Evolutionary conservation across 2,797 vertebrate genomes (phyloP).

Genomic region (Rhynchonycteris naso): DNA sequence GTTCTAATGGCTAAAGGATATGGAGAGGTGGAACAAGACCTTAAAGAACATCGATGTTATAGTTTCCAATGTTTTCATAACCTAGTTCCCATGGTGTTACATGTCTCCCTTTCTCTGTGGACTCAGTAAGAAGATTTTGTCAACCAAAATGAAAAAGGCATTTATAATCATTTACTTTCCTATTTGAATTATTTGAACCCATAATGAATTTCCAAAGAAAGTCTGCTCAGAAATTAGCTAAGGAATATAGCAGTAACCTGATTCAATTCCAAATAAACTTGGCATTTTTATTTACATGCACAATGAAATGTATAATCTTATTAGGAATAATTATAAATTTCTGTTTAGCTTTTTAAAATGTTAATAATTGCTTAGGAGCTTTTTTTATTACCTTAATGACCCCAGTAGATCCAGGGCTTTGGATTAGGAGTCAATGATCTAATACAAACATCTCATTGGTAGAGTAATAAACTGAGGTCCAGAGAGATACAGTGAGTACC

Average conservation of each 20-base stretch:
- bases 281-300: background rate
- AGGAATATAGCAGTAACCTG: background rate
- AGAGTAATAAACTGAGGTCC: background rate
- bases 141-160: background rate
- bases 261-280: slow-evolving; percentile 6
- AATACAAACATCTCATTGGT: background rate
- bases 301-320: background rate
- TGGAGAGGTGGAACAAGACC: no score
- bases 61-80: background rate
- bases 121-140: slow-evolving; percentile 2
- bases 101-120: background rate
- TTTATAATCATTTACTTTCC: background rate
- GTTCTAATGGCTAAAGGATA: background rate
- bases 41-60: background rate
- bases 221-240: background rate
- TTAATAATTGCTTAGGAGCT: slow-evolving; percentile 9
- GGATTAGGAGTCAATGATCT: slow-evolving; percentile 3
- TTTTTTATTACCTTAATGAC: slow-evolving; percentile 34
- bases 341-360: slow-evolving; percentile 9
- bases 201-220: background rate
- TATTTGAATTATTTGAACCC: background rate
- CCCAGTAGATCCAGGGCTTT: background rate
- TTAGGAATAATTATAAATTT: slow-evolving; percentile 25
- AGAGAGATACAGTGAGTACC: background rate
- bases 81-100: background rate